Percentiles rank a stretch among this genome's conserved stretches.
Evolutionary conservation across 2,113 vertebrate species (phyloP).

Genomic region (Scatophagus argus): DNA sequence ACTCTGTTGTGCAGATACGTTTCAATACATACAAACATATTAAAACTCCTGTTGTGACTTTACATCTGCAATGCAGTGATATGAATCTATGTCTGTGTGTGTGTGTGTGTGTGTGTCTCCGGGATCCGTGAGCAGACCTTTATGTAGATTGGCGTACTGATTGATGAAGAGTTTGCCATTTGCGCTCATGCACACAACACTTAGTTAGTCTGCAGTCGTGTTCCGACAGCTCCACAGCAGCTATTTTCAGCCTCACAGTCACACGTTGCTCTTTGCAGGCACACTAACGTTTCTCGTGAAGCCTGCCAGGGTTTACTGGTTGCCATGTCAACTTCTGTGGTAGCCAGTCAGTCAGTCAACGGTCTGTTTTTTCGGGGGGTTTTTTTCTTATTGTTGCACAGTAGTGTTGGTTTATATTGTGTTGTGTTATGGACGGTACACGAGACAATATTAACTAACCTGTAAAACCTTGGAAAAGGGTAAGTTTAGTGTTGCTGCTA

Average conservation of each 20-base stretch:
- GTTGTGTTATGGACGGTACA: neutral
- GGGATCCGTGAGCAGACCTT: slow-evolving; percentile 42
- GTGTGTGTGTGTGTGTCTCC: neutral
- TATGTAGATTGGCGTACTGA: slow-evolving; percentile 34
- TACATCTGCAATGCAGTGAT: slow-evolving; percentile 58
- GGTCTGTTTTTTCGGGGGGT: too few relatives aligned
- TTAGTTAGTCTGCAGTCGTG: neutral
- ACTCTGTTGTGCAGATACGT: neutral
- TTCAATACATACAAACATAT: neutral
- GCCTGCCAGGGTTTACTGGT: slow-evolving; percentile 51
- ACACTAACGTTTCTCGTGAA: slow-evolving; percentile 33
- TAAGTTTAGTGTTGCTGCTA: neutral
- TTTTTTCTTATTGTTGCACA: neutral
- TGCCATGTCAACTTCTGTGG: slow-evolving; percentile 58
- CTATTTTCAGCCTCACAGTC: slow-evolving; percentile 44
- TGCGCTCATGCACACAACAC: neutral
- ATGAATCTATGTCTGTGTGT: neutral
- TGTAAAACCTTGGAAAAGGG: neutral
- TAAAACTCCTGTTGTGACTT: slow-evolving; percentile 8
- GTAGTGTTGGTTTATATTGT: neutral
- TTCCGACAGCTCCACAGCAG: slow-evolving; percentile 9
- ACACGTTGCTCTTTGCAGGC: slow-evolving; percentile 26
- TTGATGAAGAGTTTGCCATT: slow-evolving; percentile 41
- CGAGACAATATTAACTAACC: neutral
- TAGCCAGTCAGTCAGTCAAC: slow-evolving; percentile 26